Conservation (phyloP, 2,797 vertebrate species). For the Sebastes variabilis region DNA sequence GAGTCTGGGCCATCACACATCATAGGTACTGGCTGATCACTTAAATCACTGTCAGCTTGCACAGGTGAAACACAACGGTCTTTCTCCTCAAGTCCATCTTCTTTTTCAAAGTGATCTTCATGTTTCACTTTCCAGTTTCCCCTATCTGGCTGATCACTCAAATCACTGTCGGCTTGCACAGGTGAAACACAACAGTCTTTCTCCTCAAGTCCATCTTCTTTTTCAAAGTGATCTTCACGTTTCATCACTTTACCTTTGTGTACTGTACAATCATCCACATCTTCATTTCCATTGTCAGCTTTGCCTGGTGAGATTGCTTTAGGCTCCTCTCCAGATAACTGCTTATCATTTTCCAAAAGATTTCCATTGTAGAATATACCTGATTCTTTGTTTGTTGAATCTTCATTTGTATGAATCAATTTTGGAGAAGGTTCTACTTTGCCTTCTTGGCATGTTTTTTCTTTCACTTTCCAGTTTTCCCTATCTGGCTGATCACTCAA, state of each 20-base stretch:
- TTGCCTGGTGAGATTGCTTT: not conserved
- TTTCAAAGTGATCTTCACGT: not conserved
- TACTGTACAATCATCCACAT: not conserved
- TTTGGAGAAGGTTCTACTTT: not conserved
- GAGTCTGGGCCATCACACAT: not conserved
- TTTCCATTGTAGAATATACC: not conserved
- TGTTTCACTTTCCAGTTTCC: not conserved
- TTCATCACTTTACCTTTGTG: not conserved
- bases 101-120: constrained; percentile 1
- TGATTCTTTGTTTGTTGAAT: constrained; percentile 2
- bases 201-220: constrained; percentile 10
- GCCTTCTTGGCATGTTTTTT: too few species aligned
- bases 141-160: not conserved
- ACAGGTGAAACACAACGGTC: not conserved
- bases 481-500: not conserved
- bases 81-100: constrained; percentile 17
- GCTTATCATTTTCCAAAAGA: constrained; percentile 33
- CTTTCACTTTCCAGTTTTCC: not conserved
- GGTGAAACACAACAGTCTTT: not conserved
- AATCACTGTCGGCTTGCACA: not conserved
- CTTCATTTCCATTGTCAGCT: constrained; percentile 4
- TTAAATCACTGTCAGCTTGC: constrained; percentile 4
- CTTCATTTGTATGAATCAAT: not conserved
- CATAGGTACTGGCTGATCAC: not conserved
- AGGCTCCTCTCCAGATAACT: not conserved